Evolutionary conservation across 2,888 invertebrate genomes (phyloP).

Genomic region (Drosophila nr. perissopoda): DNA sequence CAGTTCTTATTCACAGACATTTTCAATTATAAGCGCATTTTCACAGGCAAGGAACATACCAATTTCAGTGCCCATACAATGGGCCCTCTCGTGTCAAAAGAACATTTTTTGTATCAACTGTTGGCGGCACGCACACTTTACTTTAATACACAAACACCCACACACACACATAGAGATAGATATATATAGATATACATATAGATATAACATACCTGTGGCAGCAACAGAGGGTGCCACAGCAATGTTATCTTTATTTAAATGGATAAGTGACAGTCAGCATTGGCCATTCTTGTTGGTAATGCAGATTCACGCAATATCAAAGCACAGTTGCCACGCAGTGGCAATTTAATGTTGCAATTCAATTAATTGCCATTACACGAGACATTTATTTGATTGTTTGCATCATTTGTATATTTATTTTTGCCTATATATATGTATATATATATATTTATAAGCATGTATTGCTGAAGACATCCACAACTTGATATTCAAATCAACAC

Average conservation of each 20-base stretch:
- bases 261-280: slow-evolving; percentile 22
- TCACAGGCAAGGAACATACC: slow-evolving; percentile 67
- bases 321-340: background rate
- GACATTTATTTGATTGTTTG: background rate
- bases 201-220: slow-evolving; percentile 28
- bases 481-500: no score
- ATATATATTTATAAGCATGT: no score
- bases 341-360: background rate
- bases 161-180: background rate
- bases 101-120: slow-evolving; percentile 66
- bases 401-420: background rate
- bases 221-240: slow-evolving; percentile 3
- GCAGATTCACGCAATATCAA: slow-evolving; percentile 2
- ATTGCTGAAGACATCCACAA: background rate
- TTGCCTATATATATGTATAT: background rate
- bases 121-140: slow-evolving; percentile 55
- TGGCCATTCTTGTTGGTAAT: background rate
- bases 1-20: slow-evolving; percentile 34
- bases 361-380: slow-evolving; percentile 1
- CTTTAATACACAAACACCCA: slow-evolving; percentile 21
- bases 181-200: slow-evolving; percentile 4
- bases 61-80: slow-evolving; percentile 80
- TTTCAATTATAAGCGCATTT: slow-evolving; percentile 40
- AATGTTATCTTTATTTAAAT: slow-evolving; percentile 51
- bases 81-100: slow-evolving; percentile 81